These are phyloP conservation scores for Zaprionus camerounensis DNA, from an alignment of 1,140 invertebrate species.

Conservation along the genomic window DNA sequence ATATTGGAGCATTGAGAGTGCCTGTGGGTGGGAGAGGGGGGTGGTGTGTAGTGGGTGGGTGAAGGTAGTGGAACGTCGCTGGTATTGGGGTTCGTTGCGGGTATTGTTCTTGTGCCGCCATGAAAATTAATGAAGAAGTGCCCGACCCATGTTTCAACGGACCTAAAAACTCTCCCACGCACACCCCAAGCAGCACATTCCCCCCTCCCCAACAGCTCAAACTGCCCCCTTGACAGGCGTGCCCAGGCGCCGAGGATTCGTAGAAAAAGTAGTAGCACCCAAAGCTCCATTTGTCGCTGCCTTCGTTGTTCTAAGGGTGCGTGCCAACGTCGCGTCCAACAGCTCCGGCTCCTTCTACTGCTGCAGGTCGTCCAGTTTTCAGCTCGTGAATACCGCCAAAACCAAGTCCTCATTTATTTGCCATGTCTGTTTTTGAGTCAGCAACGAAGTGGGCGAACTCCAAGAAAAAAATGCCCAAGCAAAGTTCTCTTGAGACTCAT, in stretches of 20 bases:
- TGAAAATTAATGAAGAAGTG: slow-evolving; percentile 83
- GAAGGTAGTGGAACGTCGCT: background rate
- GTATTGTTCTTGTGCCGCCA: slow-evolving; percentile 80
- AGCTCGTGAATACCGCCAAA: background rate
- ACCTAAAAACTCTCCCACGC: slow-evolving; percentile 53
- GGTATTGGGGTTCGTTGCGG: slow-evolving; percentile 28
- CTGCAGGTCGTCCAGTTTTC: background rate
- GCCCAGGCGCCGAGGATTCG: slow-evolving; percentile 14
- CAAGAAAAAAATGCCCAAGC: no score
- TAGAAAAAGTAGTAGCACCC: slow-evolving; percentile 28
- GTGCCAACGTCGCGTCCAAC: slow-evolving; percentile 9
- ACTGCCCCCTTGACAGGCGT: slow-evolving; percentile 47
- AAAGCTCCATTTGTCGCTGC: slow-evolving; percentile 41
- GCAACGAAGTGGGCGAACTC: background rate
- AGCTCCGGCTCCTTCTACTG: background rate
- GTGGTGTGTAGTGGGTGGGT: background rate
- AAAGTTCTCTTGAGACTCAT: background rate
- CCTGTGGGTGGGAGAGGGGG: background rate
- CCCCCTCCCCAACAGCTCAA: slow-evolving; percentile 16
- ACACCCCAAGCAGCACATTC: slow-evolving; percentile 29
- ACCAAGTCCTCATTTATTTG: slow-evolving; percentile 4
- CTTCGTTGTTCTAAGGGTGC: slow-evolving; percentile 50
- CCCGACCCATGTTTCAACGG: slow-evolving; percentile 74
- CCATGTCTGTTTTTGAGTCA: background rate
- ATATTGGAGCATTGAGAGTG: slow-evolving; percentile 35